These are phyloP conservation scores for Anoplius nigerrimus DNA, from an alignment of 2,888 invertebrate genomes.

Conservation along the genomic window DNA sequence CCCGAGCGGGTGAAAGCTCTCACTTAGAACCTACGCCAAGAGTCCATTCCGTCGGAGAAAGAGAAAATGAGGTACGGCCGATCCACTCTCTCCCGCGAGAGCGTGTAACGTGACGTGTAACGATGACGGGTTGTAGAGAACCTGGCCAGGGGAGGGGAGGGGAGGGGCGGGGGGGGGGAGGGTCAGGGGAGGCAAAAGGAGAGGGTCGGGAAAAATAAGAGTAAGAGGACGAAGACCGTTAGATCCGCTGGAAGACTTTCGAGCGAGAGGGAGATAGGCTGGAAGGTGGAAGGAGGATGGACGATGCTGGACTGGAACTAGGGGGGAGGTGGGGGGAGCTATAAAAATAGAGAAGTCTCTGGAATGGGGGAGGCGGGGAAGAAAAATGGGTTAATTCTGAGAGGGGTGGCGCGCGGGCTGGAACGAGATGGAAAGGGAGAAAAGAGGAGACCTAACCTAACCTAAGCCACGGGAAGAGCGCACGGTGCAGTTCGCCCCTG, in stretches of 20 bases:
- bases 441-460: slow-evolving; percentile 50
- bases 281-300: slow-evolving; percentile 6
- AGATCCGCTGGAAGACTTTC: neutral
- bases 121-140: slow-evolving; percentile 14
- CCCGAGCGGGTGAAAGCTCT: slow-evolving; percentile 8
- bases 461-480: slow-evolving; percentile 56
- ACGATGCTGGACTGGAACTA: too few relatives aligned
- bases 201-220: neutral
- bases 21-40: slow-evolving; percentile 49
- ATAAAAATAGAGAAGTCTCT: too few relatives aligned
- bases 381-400: too few relatives aligned
- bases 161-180: slow-evolving; percentile 20
- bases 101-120: slow-evolving; percentile 31
- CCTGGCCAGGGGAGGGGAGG: slow-evolving; percentile 15
- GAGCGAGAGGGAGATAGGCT: slow-evolving; percentile 9
- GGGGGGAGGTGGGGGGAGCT: neutral
- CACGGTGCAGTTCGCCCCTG: slow-evolving; percentile 69
- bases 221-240: too few relatives aligned
- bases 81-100: slow-evolving; percentile 18
- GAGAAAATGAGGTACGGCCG: slow-evolving; percentile 50
- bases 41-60: slow-evolving; percentile 34
- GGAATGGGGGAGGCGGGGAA: too few relatives aligned
- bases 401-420: slow-evolving; percentile 19
- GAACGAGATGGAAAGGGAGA: slow-evolving; percentile 17
- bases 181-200: slow-evolving; percentile 9